These are phyloP conservation scores for Numenius phaeopus DNA, from an alignment of 2,797 vertebrate species.

Conservation along the genomic window DNA sequence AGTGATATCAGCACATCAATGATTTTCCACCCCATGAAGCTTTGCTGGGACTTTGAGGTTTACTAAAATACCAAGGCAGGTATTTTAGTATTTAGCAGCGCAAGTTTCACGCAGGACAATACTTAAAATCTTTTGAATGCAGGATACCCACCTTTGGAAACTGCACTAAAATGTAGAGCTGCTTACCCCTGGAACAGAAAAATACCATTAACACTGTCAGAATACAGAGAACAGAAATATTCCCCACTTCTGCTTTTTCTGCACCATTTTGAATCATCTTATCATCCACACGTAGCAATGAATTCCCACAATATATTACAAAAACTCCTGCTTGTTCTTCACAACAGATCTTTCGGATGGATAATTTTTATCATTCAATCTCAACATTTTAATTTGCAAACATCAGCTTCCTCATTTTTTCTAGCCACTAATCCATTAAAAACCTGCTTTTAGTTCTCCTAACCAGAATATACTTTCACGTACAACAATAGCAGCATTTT, in stretches of 20 bases:
- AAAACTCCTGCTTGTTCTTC: not conserved
- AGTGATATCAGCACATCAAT: not conserved
- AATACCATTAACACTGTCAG: not conserved
- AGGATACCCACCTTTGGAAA: not conserved
- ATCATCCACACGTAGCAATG: not conserved
- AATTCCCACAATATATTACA: not conserved
- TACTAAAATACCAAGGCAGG: not conserved
- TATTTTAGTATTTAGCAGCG: too few species aligned
- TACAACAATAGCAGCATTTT: not conserved
- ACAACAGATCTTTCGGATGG: not conserved
- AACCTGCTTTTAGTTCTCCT: not conserved
- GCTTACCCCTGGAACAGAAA: not conserved
- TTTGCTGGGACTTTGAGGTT: not conserved
- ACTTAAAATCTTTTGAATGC: not conserved
- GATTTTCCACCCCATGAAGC: not conserved
- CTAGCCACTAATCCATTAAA: not conserved
- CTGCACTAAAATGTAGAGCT: not conserved
- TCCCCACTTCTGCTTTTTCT: not conserved
- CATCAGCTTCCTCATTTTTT: not conserved
- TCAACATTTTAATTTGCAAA: not conserved
- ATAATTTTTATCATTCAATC: not conserved
- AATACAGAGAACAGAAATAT: not conserved
- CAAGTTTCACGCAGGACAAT: not conserved
- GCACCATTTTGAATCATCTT: not conserved
- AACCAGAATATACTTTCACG: not conserved